Evolutionary conservation across 2,888 invertebrate species (phyloP).

Genomic region (Beris morrisii): DNA sequence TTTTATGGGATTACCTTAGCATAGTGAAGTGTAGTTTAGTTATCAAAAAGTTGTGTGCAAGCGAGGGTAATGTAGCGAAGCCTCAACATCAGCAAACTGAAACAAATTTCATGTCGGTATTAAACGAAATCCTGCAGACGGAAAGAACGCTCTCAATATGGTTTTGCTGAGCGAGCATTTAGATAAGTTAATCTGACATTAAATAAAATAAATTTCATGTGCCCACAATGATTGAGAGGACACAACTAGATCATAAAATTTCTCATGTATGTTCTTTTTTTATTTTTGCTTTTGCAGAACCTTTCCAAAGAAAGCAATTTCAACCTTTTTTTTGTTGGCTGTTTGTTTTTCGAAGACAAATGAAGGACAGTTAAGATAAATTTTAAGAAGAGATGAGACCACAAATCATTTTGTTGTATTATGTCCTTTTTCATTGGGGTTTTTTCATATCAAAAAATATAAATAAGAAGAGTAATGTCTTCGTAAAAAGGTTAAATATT

Average conservation of each 20-base stretch:
- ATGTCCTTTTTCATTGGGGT: constrained; percentile 11
- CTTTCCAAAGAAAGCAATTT: neutral
- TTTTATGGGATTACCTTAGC: no score
- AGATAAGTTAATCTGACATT: constrained; percentile 36
- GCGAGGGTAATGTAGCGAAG: no score
- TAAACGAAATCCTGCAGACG: neutral
- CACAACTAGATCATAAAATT: constrained; percentile 32
- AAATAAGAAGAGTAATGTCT: neutral
- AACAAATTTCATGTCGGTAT: constrained; percentile 15
- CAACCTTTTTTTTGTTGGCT: neutral
- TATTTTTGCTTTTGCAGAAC: neutral
- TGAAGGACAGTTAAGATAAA: constrained; percentile 27
- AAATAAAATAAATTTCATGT: constrained; percentile 36
- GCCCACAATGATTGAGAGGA: constrained; percentile 26
- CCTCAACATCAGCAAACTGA: neutral
- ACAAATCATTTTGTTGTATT: neutral
- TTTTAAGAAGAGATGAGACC: constrained; percentile 3
- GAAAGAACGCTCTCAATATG: constrained; percentile 18
- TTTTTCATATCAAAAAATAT: neutral
- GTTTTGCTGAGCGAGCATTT: constrained; percentile 26
- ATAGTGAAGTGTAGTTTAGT: no score
- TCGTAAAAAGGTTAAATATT: neutral
- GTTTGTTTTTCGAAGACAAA: constrained; percentile 19
- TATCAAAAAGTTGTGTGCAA: no score
- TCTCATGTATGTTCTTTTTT: constrained; percentile 26